Percentiles rank a stretch among this genome's conserved stretches.
Evolutionary conservation across 2,797 vertebrate species (phyloP).

Genomic region (Triplophysa bombifrons): DNA sequence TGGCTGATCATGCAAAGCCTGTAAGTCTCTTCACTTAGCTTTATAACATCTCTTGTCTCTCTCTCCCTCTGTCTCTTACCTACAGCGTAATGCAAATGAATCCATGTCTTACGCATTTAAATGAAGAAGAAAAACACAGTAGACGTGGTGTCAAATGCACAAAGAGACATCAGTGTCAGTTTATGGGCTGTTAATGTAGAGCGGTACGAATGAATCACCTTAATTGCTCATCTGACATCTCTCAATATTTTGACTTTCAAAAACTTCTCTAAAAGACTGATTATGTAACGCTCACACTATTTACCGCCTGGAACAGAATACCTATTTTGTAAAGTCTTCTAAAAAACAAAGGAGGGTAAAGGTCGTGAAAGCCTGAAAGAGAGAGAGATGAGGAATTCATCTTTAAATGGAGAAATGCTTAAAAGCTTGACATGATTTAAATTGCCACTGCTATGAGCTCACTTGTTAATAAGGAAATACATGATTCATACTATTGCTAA

Average conservation of each 20-base stretch:
- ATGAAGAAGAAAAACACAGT: constrained; percentile 79
- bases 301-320: constrained; percentile 73
- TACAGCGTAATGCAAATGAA: constrained; percentile 68
- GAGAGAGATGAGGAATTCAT: not conserved
- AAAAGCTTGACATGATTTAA: constrained; percentile 33
- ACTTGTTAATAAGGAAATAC: constrained; percentile 12
- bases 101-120: constrained; percentile 79
- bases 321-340: constrained; percentile 55
- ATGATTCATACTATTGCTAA: constrained; percentile 27
- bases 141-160: constrained; percentile 78
- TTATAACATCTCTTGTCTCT: constrained; percentile 17
- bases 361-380: not conserved
- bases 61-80: constrained; percentile 11
- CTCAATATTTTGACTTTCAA: constrained; percentile 84
- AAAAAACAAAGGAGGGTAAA: not conserved
- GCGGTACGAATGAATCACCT: constrained; percentile 83
- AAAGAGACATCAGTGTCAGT: constrained; percentile 74
- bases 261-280: constrained; percentile 79
- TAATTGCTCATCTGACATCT: constrained; percentile 83
- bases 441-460: constrained; percentile 4
- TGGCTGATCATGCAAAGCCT: constrained; percentile 4
- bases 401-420: constrained; percentile 19
- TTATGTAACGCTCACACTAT: constrained; percentile 80
- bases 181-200: constrained; percentile 83
- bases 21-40: constrained; percentile 27